Evolutionary conservation across 64 coral and sea anemone genomes (phyloP), one percentile per base, ranked within the genome.

Genomic region (Montipora sp.): DNA sequence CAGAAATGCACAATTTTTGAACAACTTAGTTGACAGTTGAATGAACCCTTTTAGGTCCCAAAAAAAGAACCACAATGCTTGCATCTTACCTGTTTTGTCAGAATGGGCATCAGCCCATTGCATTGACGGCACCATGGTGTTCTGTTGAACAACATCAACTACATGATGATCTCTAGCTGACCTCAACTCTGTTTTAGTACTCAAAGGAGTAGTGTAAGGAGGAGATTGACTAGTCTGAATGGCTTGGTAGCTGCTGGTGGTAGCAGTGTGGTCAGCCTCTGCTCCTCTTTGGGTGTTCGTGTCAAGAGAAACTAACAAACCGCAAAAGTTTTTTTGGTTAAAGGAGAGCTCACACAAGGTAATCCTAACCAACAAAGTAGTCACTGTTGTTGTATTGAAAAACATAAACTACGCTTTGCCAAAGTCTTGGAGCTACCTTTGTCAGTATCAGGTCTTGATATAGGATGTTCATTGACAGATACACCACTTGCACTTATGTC

Each of bases 141-240:
- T 73, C 76, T 90, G 89, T 58, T 90, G 80, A 22, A 71, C 67
- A 7, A 92, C 79, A 47, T 92, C 90, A 23, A 92, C 80, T n/a
- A 92, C 90, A 24, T 92, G 89, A 19, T 91, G 69, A 23, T 92
- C 82, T 75, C 79, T 81, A n/a, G 90, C 61, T 43, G 82, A 77
- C 45, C 82, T 48, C 3, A 85, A 65, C 19, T 85, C 82, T 85
- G 82, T 85, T 85, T 85, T 85, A 21, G 82, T 50, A 85, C 82
- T 85, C 13, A 70, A 19, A n/a, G 82, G 82, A 19, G 82, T 85
- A 46, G 65, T 51, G 49, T 85, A 85, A 23, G 82, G 61, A 70
- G 65, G 47, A 16, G 19, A 72, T 50, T 85, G 82, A 50, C 65
- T 20, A 12, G 7, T 63, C 53, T 63, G 24, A 13, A 57, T 45